A percentile compares a stretch with the other conserved stretches of the same genome.
Evolutionary conservation across 2,888 invertebrate genomes (phyloP).

Genomic region (Cryptophagus acutangulus): DNA sequence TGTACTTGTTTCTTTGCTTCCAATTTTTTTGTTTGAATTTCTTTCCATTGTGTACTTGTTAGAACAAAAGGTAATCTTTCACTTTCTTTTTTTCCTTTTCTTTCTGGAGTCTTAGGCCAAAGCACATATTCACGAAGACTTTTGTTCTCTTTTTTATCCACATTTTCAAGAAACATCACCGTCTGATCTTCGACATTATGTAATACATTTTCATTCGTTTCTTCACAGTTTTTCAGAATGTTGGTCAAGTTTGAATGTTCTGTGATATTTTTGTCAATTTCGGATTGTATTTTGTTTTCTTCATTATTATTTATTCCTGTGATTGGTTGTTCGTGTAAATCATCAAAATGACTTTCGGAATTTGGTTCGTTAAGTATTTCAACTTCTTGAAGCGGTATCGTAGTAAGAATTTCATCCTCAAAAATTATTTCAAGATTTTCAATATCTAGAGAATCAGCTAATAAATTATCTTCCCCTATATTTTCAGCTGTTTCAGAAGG

Average conservation of each 20-base stretch:
- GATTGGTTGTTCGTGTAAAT: not conserved
- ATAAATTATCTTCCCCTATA: not conserved
- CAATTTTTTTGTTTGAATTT: not conserved
- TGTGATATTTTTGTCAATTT: slow-evolving; percentile 1
- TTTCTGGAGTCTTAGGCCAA: slow-evolving; percentile 11
- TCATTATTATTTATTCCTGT: not conserved
- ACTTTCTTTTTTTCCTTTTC: slow-evolving; percentile 13
- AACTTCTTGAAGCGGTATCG: not conserved
- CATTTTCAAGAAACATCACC: slow-evolving; percentile 5
- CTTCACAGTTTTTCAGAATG: no score
- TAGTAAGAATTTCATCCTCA: slow-evolving; percentile 6
- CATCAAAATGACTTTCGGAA: not conserved
- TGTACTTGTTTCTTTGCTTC: not conserved
- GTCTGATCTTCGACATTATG: slow-evolving; percentile 3
- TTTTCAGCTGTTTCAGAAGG: not conserved
- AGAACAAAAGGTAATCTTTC: slow-evolving; percentile 13
- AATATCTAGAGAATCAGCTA: not conserved
- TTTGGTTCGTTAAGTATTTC: not conserved
- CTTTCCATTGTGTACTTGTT: slow-evolving; percentile 4
- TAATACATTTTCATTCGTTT: no score
- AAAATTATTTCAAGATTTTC: slow-evolving; percentile 8
- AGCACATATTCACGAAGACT: slow-evolving; percentile 6
- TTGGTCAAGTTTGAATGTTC: slow-evolving; percentile 4
- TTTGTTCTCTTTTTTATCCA: slow-evolving; percentile 1
- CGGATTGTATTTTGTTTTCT: slow-evolving; percentile 3